Percentiles rank a stretch among this genome's conserved stretches.
phyloP scores from a whole-genome alignment of 2,113 vertebrate genomes.

The Fregetta grallaria region DNA sequence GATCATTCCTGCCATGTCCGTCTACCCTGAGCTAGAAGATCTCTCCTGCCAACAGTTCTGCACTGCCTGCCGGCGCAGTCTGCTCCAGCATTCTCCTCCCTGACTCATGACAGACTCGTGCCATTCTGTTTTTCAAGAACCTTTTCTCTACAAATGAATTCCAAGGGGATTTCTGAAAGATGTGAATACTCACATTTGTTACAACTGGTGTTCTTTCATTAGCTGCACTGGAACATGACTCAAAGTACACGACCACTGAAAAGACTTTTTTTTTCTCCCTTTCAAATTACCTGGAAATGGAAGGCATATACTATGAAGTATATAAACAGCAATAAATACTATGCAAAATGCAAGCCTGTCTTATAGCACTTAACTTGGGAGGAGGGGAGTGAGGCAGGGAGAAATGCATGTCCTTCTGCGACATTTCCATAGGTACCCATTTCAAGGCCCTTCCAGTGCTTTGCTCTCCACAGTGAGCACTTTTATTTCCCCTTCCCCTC shows the following conservation, averaged over 20 bases:
- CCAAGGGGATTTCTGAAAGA: background rate
- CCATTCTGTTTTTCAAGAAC: background rate
- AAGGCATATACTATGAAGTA: background rate
- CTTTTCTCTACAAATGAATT: background rate
- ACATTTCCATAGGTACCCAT: background rate
- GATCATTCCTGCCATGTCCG: rapidly evolving
- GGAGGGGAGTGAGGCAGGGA: background rate
- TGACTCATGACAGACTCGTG: rapidly evolving
- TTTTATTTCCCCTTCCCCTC: background rate
- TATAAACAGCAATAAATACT: background rate
- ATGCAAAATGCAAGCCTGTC: background rate
- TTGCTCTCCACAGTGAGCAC: background rate
- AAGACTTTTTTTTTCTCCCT: background rate
- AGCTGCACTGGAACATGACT: background rate
- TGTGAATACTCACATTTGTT: background rate
- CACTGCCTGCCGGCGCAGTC: rapidly evolving
- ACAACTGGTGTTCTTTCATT: background rate
- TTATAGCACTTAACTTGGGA: background rate
- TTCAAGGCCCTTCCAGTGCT: background rate
- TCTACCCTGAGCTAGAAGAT: background rate
- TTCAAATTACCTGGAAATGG: background rate
- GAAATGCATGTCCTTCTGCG: background rate
- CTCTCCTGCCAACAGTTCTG: background rate
- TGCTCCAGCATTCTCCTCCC: background rate
- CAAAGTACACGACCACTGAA: background rate